Base-by-base conservation (phyloP, 2,797 vertebrate species). In the Myotis planiceps region DNA sequence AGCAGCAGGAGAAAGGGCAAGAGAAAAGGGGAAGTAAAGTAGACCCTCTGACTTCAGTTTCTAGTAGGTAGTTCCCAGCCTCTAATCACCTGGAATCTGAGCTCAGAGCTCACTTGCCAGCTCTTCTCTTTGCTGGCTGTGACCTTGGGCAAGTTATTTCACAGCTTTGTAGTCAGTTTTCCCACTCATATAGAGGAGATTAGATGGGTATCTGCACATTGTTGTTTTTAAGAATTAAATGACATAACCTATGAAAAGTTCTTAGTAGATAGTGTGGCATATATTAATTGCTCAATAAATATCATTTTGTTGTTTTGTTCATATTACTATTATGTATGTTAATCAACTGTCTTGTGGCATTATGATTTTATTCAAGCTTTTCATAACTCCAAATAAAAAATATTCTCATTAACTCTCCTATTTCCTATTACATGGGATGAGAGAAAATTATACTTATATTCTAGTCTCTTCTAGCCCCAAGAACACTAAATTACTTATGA, bases 301-400 rank as follows among this genome's bases (percentile, higher is more conserved):
- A 55, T 39, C 39, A 21, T 37, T 34, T 45, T 85, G 3, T 51
- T 72, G 39, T 32, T 47, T 83, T 60, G 45, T 45, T 72, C 4
- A 16, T 34, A 39, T 53, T 71, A 74, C 45, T 49, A 32, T 82
- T 68, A 68, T 15, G 15, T 65, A 19, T 68, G 55, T 94, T 90
- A 71, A 49, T 45, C 47, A 75, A 2, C 34, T 86, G 13, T 76
- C 45, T 63, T n/a, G 10, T 37, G 34, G 13, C 18, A 84, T 88
- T 90, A 37, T 34, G 18, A 79, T 6, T 94, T 93, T 39, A 82
- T 14, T 29, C 32, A 58, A 74, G 23, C 9, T 93, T 88, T 90
- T 82, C 12, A 82, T 91, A 94, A 92, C 5, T 45, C 32, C 21
- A 84, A 32, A 8, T 69, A 81, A 87, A 94, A 90, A 95, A 69